Evolutionary conservation across 2,797 vertebrate genomes (phyloP), one percentile per base, ranked within the genome.

Genomic region (Sebastes trivittatus): DNA sequence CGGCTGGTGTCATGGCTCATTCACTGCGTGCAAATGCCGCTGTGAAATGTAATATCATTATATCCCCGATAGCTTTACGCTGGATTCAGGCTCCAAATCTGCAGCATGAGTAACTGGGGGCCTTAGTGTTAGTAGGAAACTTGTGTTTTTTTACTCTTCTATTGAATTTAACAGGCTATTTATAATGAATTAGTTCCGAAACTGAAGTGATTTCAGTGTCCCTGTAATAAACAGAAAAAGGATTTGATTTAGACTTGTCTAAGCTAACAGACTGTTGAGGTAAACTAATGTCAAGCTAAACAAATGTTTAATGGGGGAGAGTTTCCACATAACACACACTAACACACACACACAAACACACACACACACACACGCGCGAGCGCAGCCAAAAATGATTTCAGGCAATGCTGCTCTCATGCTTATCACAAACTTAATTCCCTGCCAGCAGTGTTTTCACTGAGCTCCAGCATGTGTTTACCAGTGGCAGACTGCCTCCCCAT

Each of bases 381-480:
- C 1, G 7, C 60, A 82, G 81, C 83, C 83, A 90, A 88, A 88
- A 89, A 90, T 84, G 67, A 90, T 92, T 89, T 89, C 86, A 93
- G 80, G 81, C 78, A 14, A 79, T 80, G 75, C 76, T 88, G 86
- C 81, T 84, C 89, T 91, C 79, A 72, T 90, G 88, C 85, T 91
- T 93, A 91, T 95, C 93, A 80, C 83, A 93, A 93, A 92, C 92
- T 93, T 83, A 91, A 93, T 92, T 94, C 84, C 82, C 68, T 61
- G 68, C 84, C 83, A 86, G 88, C 78, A 88, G 81, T 92, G 88
- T 93, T 93, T 93, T 92, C 89, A 86, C 74, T 89, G 91, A 76
- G 79, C 87, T 91, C 75, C 88, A 92, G 91, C 94, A 93, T 93
- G 91, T 95, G 93, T 95, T 94, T 95, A 94, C 91, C 90, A 93